Evolutionary conservation across 2,888 invertebrate genomes (phyloP).

Genomic region (Spicauda simplicius): DNA sequence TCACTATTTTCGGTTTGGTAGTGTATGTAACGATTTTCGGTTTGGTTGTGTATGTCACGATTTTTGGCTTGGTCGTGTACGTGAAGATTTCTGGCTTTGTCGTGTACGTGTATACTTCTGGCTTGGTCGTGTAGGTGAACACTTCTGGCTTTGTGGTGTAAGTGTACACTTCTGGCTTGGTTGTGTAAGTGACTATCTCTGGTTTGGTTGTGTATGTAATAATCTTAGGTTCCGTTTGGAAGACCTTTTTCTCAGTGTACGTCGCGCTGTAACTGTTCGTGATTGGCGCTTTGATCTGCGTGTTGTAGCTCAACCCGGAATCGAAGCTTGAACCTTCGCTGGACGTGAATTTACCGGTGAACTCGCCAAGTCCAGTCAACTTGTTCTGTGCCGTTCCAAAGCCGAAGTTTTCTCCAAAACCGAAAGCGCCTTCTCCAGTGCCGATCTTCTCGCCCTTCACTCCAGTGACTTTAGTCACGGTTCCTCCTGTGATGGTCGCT

Average conservation of each 20-base stretch:
- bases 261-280: conserved; percentile 68
- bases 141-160: too few relatives aligned
- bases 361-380: conserved; percentile 38
- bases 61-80: conserved; percentile 49
- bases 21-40: conserved; percentile 50
- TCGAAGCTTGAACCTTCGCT: conserved; percentile 29
- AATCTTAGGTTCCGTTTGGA: conserved; percentile 61
- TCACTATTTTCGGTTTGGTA: conserved; percentile 50
- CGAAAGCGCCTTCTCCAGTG: neutral
- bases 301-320: conserved; percentile 49
- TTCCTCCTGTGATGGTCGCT: conserved; percentile 33
- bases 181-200: conserved; percentile 42
- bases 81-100: conserved; percentile 54
- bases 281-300: conserved; percentile 62
- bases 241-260: conserved; percentile 68
- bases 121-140: conserved; percentile 47
- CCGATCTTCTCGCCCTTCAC: neutral
- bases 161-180: conserved; percentile 46
- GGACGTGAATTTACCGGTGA: conserved; percentile 13
- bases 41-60: conserved; percentile 47
- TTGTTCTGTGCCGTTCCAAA: conserved; percentile 37
- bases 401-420: conserved; percentile 38
- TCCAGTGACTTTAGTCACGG: neutral
- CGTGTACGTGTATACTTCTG: conserved; percentile 54
- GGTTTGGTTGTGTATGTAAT: conserved; percentile 23